These are phyloP conservation scores for Columba janthina DNA, from an alignment of 2,113 vertebrate species.

Conservation along the genomic window DNA sequence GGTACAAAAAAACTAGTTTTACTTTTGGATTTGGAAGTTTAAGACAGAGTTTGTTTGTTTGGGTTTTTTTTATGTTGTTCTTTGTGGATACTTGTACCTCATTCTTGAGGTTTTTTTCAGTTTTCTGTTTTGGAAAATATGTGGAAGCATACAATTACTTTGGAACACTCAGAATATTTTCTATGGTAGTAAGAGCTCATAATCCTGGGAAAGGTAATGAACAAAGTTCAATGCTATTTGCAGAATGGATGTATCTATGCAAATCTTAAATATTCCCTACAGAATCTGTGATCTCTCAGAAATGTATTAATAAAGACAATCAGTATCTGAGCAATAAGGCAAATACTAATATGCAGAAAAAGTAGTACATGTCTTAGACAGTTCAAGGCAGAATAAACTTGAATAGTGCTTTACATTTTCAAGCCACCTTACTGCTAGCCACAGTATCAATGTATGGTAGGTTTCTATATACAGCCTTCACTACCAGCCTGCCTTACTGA, in stretches of 20 bases:
- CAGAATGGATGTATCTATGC: background rate
- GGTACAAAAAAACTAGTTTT: background rate
- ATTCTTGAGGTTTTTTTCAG: background rate
- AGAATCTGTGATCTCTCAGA: rapidly evolving
- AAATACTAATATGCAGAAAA: background rate
- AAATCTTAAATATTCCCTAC: background rate
- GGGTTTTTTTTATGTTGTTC: background rate
- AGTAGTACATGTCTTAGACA: background rate
- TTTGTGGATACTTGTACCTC: background rate
- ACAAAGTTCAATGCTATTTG: background rate
- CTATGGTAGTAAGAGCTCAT: background rate
- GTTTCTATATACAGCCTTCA: background rate
- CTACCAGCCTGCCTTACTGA: background rate
- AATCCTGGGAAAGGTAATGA: background rate
- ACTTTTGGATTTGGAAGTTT: background rate
- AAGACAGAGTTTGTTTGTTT: background rate
- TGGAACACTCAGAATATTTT: background rate
- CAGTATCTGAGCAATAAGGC: background rate
- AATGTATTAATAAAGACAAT: background rate
- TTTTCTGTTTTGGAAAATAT: background rate
- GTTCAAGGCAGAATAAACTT: background rate
- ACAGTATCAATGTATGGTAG: background rate
- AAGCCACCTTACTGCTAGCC: background rate
- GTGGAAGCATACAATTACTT: background rate
- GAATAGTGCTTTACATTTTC: background rate